Evolutionary conservation across 2,888 invertebrate species (phyloP).

Genomic region (Dynastes tityus): DNA sequence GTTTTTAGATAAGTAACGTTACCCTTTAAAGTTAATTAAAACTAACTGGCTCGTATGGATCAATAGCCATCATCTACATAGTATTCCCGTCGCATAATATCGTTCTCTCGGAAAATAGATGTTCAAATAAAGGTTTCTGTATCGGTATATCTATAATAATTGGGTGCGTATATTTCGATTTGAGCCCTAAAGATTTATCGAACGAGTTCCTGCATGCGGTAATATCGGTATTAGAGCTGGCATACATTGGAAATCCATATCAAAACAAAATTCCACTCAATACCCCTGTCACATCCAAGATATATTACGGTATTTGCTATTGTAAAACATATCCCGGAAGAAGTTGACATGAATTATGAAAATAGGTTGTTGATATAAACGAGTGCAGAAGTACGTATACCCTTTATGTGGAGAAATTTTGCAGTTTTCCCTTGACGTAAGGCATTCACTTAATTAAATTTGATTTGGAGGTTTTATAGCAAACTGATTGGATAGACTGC

Average conservation of each 20-base stretch:
- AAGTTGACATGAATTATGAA: conserved; percentile 14
- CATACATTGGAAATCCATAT: conserved; percentile 22
- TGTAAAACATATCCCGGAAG: conserved; percentile 17
- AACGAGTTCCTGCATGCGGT: neutral
- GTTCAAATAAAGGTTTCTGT: no score
- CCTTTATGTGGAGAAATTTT: neutral
- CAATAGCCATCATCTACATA: no score
- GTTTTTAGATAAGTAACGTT: no score
- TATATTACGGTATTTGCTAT: conserved; percentile 31
- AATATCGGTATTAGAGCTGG: conserved; percentile 11
- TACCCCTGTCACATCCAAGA: conserved; percentile 30
- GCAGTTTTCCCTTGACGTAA: neutral
- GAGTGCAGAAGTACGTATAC: neutral
- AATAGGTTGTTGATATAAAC: neutral
- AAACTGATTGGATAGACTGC: no score
- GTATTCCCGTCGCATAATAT: no score
- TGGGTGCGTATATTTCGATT: conserved; percentile 2
- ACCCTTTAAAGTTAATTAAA: no score
- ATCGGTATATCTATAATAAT: neutral
- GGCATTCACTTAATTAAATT: neutral
- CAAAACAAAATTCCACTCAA: conserved; percentile 40
- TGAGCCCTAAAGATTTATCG: conserved; percentile 3
- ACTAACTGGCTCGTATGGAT: no score
- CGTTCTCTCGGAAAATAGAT: no score
- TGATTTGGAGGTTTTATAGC: neutral